Percentiles rank a stretch among this genome's conserved stretches.
These are phyloP conservation scores for Erythrolamprus reginae DNA, from an alignment of 2,113 vertebrate genomes.

Conservation along the genomic window DNA sequence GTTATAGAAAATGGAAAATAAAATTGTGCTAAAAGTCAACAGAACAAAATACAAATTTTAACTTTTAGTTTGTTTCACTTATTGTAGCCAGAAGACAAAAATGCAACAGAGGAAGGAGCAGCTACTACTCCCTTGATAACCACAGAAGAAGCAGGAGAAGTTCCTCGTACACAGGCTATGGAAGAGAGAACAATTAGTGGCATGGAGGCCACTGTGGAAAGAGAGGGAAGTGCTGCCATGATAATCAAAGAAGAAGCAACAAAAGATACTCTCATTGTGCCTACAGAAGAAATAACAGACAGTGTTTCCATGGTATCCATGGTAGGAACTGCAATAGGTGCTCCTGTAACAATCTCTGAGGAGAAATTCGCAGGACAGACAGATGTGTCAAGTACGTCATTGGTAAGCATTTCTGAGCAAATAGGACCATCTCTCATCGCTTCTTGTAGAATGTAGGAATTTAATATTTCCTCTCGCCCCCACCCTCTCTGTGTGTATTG, in stretches of 20 bases:
- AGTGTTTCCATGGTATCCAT: fast-evolving
- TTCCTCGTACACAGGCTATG: fast-evolving
- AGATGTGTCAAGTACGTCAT: fast-evolving
- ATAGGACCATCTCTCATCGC: not conserved
- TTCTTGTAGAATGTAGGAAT: not conserved
- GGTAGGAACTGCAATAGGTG: not conserved
- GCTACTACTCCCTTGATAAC: not conserved
- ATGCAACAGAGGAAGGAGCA: not conserved
- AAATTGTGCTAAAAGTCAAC: not conserved
- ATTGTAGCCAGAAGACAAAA: not conserved
- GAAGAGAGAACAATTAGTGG: not conserved
- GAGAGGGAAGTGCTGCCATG: not conserved
- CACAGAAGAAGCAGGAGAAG: not conserved
- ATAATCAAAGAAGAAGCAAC: not conserved
- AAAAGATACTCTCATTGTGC: fast-evolving
- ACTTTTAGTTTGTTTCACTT: not conserved
- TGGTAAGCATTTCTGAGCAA: fast-evolving
- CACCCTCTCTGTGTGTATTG: not conserved
- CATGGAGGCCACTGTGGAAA: fast-evolving
- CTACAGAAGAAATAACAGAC: not conserved
- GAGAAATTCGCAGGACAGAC: not conserved
- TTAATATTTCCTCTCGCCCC: not conserved
- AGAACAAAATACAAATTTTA: not conserved
- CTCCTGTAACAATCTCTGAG: fast-evolving
- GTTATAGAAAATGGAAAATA: not conserved